These are phyloP conservation scores for Bombylius discolor DNA, from an alignment of 2,888 invertebrate genomes.

Conservation along the genomic window DNA sequence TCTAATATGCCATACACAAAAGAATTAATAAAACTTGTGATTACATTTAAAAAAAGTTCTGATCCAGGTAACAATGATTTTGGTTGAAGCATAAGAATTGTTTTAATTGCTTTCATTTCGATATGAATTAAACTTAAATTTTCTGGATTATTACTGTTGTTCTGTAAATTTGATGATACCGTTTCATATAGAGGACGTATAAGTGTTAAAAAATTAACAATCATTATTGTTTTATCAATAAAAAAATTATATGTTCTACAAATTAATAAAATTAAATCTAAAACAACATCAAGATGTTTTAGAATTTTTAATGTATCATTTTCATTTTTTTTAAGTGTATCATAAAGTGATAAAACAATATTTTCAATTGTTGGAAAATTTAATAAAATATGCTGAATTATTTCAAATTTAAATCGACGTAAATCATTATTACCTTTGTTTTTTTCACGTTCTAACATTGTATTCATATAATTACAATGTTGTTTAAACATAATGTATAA, in stretches of 20 bases:
- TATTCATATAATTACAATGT: slow-evolving; percentile 29
- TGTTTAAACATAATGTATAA: slow-evolving; percentile 36
- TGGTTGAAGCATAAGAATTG: slow-evolving; percentile 35
- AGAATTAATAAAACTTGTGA: slow-evolving; percentile 44
- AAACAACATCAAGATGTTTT: slow-evolving; percentile 28
- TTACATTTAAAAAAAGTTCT: slow-evolving; percentile 41
- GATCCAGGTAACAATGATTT: slow-evolving; percentile 41
- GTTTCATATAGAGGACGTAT: slow-evolving; percentile 28
- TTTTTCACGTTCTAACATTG: slow-evolving; percentile 26
- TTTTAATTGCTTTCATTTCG: slow-evolving; percentile 33
- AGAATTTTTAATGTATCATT: slow-evolving; percentile 23
- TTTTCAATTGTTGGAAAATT: slow-evolving; percentile 31
- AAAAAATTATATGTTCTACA: slow-evolving; percentile 31
- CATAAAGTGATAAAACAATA: slow-evolving; percentile 26
- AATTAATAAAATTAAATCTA: slow-evolving; percentile 30
- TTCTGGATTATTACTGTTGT: neutral
- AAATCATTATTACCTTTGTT: slow-evolving; percentile 25
- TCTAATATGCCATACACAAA: slow-evolving; percentile 29
- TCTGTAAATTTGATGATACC: neutral
- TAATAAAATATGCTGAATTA: slow-evolving; percentile 31
- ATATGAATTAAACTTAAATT: slow-evolving; percentile 19
- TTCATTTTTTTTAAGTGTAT: slow-evolving; percentile 18
- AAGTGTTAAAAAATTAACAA: slow-evolving; percentile 31
- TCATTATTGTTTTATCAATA: slow-evolving; percentile 29
- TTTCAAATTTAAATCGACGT: slow-evolving; percentile 32